These are phyloP conservation scores for Pleuronectes platessa DNA, from an alignment of 2,113 vertebrate genomes.

Conservation along the genomic window DNA sequence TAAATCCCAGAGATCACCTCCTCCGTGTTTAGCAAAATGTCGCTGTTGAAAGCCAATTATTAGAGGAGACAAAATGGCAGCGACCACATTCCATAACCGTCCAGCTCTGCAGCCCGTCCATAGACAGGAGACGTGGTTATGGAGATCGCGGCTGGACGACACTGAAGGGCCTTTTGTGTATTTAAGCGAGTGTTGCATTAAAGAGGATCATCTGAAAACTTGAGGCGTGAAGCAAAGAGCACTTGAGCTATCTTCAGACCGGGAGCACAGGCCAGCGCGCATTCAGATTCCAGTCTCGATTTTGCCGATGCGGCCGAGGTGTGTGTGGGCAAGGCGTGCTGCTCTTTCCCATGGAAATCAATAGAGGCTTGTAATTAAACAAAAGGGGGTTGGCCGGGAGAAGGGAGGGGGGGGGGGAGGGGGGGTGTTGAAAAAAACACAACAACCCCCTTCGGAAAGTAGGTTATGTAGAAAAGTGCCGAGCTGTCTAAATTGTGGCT, in stretches of 20 bases:
- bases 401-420: neutral
- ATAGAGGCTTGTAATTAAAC: conserved; percentile 88
- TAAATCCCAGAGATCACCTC: conserved; percentile 63
- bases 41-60: conserved; percentile 54
- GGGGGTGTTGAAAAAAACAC: conserved; percentile 47
- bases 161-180: conserved; percentile 55
- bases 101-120: conserved; percentile 28
- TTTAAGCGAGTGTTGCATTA: conserved; percentile 72
- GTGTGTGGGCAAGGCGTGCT: conserved; percentile 79
- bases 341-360: conserved; percentile 88
- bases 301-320: conserved; percentile 75
- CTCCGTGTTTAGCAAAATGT: conserved; percentile 55
- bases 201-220: conserved; percentile 74
- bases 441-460: conserved; percentile 80
- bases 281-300: conserved; percentile 83
- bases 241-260: conserved; percentile 72
- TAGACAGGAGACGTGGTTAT: conserved; percentile 25
- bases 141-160: conserved; percentile 45
- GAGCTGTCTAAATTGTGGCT: conserved; percentile 79
- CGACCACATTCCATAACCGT: conserved; percentile 25
- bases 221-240: conserved; percentile 72
- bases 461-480: conserved; percentile 83
- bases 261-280: conserved; percentile 65
- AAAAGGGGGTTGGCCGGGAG: conserved; percentile 79
- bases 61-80: conserved; percentile 66